Base-by-base conservation (phyloP, 2,888 invertebrate species). In the Drosophila longiperda region DNA sequence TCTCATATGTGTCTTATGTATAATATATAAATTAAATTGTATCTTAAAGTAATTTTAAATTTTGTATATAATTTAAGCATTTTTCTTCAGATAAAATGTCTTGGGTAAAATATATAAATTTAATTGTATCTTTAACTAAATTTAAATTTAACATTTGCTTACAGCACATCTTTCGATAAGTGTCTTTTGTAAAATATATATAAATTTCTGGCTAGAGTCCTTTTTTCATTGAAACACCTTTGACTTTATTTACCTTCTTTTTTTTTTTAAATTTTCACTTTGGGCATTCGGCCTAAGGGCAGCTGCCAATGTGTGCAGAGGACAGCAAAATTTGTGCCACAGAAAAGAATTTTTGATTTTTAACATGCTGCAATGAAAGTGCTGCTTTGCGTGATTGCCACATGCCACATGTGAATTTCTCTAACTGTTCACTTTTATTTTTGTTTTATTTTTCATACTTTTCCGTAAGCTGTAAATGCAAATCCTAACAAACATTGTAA, bases 261-360 rank as follows among this genome's bases (percentile, higher is more conserved):
- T 52, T 49, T 53, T 64, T 45, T 48, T 29, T 1, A 1, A 15
- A 80, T 64, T 76, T 67, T 60, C 49, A 55, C 38, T 58, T 59
- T 66, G 36, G 29, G 17, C 61, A 17, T 29, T 64, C 38, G 29
- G 40, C 50, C 67, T 54, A 54, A 17, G 40, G 69, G 66, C 45
- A 54, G 50, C 68, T 73, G 72, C 77, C 71, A 72, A 66, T 74
- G 65, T 75, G 63, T 57, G 2, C n/a, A 54, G 8, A 55, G 42
- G n/a, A 52, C 48, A 71, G 54, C 65, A 75, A 67, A 67, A 66
- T 80, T 67, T 80, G 72, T 65, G 75, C 66, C 70, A 40, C 75
- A 82, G 75, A 70, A 60, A 55, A 53, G 54, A 81, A 78, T 66
- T 80, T 79, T 66, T 73, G 79, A 80, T 76, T 70, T 74, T 38